These are phyloP conservation scores for Eupelmus urozonus DNA, from an alignment of 2,888 invertebrate species.

Conservation along the genomic window DNA sequence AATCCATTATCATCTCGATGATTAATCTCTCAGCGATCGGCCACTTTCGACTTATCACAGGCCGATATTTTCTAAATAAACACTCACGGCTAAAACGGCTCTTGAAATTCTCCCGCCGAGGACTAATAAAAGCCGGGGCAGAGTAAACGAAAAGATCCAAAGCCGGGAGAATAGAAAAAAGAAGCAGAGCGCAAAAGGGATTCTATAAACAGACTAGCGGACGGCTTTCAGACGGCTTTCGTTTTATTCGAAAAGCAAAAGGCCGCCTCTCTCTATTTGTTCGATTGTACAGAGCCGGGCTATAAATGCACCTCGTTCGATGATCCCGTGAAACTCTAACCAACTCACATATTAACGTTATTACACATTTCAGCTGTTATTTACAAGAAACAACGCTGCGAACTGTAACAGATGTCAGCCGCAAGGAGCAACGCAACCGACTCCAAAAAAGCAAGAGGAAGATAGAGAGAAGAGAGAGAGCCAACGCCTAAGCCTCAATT, in stretches of 20 bases:
- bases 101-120: neutral
- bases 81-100: neutral
- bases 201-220: constrained; percentile 22
- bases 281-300: neutral
- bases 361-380: too few species aligned
- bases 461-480: too few species aligned
- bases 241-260: neutral
- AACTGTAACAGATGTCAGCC: too few species aligned
- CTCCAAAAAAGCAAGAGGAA: too few species aligned
- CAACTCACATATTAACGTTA: too few species aligned
- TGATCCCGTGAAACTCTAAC: too few species aligned
- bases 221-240: neutral
- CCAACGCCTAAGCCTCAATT: constrained; percentile 25
- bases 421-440: too few species aligned
- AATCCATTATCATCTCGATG: neutral
- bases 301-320: too few species aligned
- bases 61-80: constrained; percentile 24
- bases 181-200: neutral
- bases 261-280: neutral
- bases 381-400: too few species aligned
- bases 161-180: neutral
- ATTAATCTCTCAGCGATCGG: neutral
- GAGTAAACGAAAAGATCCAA: neutral
- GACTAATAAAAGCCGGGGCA: too few species aligned
- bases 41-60: neutral